Percentiles rank a stretch among this genome's conserved stretches.
These are phyloP conservation scores for Porites australiensis DNA, from an alignment of 64 coral and sea anemone genomes.

Conservation along the genomic window DNA sequence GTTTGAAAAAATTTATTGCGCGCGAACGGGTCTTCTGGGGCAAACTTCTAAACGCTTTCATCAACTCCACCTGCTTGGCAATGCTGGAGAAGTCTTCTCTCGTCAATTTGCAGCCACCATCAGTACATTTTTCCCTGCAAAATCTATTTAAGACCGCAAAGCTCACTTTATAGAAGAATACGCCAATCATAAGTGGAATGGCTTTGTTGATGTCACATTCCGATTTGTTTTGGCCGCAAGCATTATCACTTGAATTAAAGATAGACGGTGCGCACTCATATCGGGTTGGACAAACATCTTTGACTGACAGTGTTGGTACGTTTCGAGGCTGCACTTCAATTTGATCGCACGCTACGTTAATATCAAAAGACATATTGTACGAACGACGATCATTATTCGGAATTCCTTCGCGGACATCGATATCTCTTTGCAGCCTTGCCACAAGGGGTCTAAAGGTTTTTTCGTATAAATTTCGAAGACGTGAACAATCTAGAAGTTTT, in stretches of 20 bases:
- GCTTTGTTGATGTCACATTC: constrained; percentile 24
- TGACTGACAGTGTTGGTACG: constrained; percentile 9
- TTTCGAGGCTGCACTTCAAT: not conserved
- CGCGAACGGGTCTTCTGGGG: not conserved
- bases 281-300: constrained; percentile 52
- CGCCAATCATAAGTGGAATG: constrained; percentile 27
- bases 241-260: constrained; percentile 44
- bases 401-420: not conserved
- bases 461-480: no score
- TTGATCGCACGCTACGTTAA: not conserved
- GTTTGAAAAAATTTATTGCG: not conserved
- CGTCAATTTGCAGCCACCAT: not conserved
- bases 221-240: constrained; percentile 34
- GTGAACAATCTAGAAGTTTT: no score
- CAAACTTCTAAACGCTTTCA: constrained; percentile 30
- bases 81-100: constrained; percentile 7
- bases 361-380: constrained; percentile 4
- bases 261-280: not conserved
- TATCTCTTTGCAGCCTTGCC: no score
- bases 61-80: constrained; percentile 20
- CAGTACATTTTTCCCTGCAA: not conserved
- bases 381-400: not conserved
- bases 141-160: constrained; percentile 26
- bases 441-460: no score
- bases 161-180: constrained; percentile 40